These are phyloP conservation scores for Naja naja DNA, from an alignment of 2,113 vertebrate genomes.

Conservation along the genomic window DNA sequence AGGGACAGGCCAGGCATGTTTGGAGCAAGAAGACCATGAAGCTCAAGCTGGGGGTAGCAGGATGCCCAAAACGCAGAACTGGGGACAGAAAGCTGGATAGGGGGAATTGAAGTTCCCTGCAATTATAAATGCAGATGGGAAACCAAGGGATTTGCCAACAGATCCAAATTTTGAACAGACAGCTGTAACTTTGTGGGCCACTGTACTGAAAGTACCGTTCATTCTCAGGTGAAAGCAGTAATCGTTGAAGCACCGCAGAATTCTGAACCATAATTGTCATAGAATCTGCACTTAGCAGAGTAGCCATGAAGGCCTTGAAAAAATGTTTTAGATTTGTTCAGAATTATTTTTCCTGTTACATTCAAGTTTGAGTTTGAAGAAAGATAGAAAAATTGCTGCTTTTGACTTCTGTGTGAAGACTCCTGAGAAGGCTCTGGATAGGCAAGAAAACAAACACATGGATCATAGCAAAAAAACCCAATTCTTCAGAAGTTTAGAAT, in stretches of 20 bases:
- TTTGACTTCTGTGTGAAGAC: not conserved
- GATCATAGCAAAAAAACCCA: not conserved
- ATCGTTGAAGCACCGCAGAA: too few species aligned
- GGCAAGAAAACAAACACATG: not conserved
- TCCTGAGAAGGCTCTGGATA: not conserved
- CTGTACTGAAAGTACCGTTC: not conserved
- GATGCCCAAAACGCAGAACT: not conserved
- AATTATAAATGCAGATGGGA: not conserved
- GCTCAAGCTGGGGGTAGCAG: not conserved
- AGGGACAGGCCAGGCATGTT: not conserved
- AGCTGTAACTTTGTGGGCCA: not conserved
- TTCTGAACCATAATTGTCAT: too few species aligned
- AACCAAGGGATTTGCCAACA: too few species aligned
- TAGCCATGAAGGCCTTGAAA: not conserved
- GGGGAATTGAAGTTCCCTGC: not conserved
- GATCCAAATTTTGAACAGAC: not conserved
- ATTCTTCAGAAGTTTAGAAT: not conserved
- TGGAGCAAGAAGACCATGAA: not conserved
- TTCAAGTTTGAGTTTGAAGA: not conserved
- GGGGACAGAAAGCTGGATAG: not conserved
- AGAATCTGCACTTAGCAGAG: not conserved
- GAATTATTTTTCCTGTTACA: not conserved
- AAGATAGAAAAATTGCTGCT: not conserved
- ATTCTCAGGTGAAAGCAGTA: too few species aligned
- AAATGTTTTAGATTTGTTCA: not conserved